phyloP scores from a whole-genome alignment of 2,888 invertebrate species.

The Cryptocephalus primarius region DNA sequence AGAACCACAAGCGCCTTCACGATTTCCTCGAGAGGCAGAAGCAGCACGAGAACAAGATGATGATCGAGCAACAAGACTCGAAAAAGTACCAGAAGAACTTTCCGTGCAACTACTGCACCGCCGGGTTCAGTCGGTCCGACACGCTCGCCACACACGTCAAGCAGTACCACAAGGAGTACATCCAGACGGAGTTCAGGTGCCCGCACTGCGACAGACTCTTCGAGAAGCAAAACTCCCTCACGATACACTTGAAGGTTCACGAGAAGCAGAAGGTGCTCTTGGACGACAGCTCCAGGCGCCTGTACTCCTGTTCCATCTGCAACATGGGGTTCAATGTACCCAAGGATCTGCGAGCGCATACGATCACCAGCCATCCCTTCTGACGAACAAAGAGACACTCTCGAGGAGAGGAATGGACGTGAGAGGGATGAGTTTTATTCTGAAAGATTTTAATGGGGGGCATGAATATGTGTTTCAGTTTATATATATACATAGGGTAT shows the following conservation, averaged over 20 bases:
- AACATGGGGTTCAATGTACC: constrained; percentile 34
- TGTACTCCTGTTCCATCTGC: constrained; percentile 48
- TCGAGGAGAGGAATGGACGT: too few species aligned
- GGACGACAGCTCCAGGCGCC: constrained; percentile 26
- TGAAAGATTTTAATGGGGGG: too few species aligned
- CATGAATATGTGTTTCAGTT: too few species aligned
- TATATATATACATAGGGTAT: too few species aligned
- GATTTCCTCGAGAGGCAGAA: constrained; percentile 33
- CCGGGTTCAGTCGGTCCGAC: constrained; percentile 51
- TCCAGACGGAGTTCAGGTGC: constrained; percentile 44
- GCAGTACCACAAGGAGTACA: constrained; percentile 42
- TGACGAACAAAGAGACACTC: constrained; percentile 14
- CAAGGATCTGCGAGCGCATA: constrained; percentile 34
- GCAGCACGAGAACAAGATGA: constrained; percentile 14
- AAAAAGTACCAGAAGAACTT: constrained; percentile 18
- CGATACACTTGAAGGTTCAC: constrained; percentile 50
- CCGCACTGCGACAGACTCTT: constrained; percentile 53
- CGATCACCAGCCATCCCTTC: constrained; percentile 33
- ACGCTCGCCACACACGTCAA: constrained; percentile 53
- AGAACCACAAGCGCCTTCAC: constrained; percentile 44
- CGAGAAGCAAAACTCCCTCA: constrained; percentile 50
- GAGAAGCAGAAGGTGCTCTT: constrained; percentile 36
- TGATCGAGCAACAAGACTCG: constrained; percentile 29
- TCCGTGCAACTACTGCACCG: constrained; percentile 52
- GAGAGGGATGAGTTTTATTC: too few species aligned